Conservation (phyloP, 1,140 invertebrate species). For the Gonioctena quinquepunctata region DNA sequence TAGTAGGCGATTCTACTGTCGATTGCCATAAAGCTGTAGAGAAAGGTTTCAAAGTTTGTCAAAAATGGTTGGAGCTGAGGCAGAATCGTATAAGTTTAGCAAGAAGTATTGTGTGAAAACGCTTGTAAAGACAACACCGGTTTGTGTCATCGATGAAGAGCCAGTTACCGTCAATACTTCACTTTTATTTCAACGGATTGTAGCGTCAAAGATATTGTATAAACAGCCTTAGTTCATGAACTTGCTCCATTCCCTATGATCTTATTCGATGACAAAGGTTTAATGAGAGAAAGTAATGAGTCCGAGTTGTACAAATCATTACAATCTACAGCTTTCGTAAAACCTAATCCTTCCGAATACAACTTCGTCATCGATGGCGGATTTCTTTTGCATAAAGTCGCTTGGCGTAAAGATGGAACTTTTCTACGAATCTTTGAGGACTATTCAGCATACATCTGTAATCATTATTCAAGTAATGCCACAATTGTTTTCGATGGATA, state of each 20-base stretch:
- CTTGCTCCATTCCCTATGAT: too few relatives aligned
- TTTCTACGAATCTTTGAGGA: not conserved
- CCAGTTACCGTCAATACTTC: too few relatives aligned
- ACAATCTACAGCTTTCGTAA: not conserved
- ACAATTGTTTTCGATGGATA: not conserved
- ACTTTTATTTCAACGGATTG: too few relatives aligned
- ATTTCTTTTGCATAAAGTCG: not conserved
- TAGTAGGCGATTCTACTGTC: too few relatives aligned
- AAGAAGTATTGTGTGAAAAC: conserved; percentile 22
- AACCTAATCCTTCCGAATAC: not conserved
- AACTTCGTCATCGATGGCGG: not conserved
- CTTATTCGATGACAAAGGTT: too few relatives aligned
- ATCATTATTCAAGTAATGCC: not conserved
- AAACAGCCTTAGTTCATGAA: too few relatives aligned
- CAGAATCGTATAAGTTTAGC: conserved; percentile 6
- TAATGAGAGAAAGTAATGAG: too few relatives aligned
- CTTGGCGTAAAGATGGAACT: not conserved
- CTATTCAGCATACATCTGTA: not conserved
- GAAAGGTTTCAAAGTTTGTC: conserved; percentile 28
- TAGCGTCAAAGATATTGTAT: too few relatives aligned
- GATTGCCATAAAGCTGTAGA: conserved; percentile 34
- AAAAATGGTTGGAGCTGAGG: conserved; percentile 4
- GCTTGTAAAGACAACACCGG: conserved; percentile 24
- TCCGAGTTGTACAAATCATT: not conserved
- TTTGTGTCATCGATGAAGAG: conserved; percentile 27